Evolutionary conservation across 2,888 invertebrate genomes (phyloP), one percentile per base, ranked within the genome.

Genomic region (Theretra japonica): DNA sequence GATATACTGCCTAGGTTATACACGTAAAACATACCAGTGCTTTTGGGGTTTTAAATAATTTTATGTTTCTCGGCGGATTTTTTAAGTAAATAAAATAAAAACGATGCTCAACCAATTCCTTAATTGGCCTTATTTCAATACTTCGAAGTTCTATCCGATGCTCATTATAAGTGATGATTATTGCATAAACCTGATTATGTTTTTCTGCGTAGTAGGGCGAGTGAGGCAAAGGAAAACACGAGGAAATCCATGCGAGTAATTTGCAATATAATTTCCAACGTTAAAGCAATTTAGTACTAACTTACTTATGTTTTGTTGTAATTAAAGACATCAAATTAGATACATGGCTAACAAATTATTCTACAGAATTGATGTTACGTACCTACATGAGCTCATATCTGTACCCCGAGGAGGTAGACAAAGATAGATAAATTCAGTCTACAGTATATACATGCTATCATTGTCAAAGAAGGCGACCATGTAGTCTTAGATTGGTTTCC

Each of bases 231-330:
- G 62, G 65, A 65, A 65, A 65, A 48, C 65, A 25, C 23, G 23
- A 65, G 65, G 65, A 65, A 65, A 65, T 65, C 48, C 65, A 65
- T 41, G 21, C 62, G 19, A 65, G 41, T 65, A 41, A 65, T 65
- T 53, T 41, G 41, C 65, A 65, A 65, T 65, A 48, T 62, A 62
- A 62, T 48, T 65, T 65, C 65, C 41, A 48, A 65, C 23, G 17
- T 41, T 15, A 58, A 25, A 23, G 58, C 17, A 23, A 65, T 65
- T 65, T 65, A 21, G n/a, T 17, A 48, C 48, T 23, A 17, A n/a
- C 25, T 58, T 58, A 17, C 41, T 23, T 65, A 23, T 48, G 48
- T 48, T 65, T 65, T 65, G 48, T 65, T 23, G 41, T 48, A 62
- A 62, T 62, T 21, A n/a, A 62, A 41, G 65, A 21, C 23, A 48